Conservation (phyloP, 2,888 invertebrate species). For the Geotrupes spiniger region DNA sequence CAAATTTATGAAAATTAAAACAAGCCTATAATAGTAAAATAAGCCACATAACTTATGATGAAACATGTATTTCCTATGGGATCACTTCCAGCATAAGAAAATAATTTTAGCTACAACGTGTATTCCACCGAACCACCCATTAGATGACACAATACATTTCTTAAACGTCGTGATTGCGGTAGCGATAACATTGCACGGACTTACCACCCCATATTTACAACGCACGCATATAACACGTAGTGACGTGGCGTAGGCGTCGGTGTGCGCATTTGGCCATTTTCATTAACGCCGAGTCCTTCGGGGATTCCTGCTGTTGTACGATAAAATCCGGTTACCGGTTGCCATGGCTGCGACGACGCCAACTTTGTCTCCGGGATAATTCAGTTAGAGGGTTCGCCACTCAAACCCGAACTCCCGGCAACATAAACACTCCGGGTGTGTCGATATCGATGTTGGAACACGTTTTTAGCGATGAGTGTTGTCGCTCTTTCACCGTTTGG, state of each 20-base stretch:
- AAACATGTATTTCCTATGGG: too few relatives aligned
- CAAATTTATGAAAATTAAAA: too few relatives aligned
- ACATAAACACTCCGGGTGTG: slow-evolving; percentile 30
- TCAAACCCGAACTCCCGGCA: slow-evolving; percentile 7
- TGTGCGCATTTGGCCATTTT: slow-evolving; percentile 26
- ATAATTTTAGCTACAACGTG: too few relatives aligned
- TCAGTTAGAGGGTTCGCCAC: slow-evolving; percentile 37
- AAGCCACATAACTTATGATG: too few relatives aligned
- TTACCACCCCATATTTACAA: too few relatives aligned
- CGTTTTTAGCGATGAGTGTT: slow-evolving; percentile 23
- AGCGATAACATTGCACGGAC: too few relatives aligned
- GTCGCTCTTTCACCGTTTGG: slow-evolving; percentile 25
- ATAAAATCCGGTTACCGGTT: slow-evolving; percentile 43
- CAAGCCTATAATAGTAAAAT: too few relatives aligned
- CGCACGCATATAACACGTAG: slow-evolving; percentile 26
- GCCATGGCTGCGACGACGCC: slow-evolving; percentile 35
- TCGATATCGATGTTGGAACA: slow-evolving; percentile 29
- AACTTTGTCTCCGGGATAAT: slow-evolving; percentile 37
- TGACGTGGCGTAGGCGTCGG: slow-evolving; percentile 24
- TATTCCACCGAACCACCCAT: too few relatives aligned
- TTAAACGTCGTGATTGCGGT: too few relatives aligned
- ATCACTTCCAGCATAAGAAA: too few relatives aligned
- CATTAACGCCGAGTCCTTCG: slow-evolving; percentile 23
- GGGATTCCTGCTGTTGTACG: slow-evolving; percentile 30
- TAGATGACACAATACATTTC: too few relatives aligned